phyloP scores from a whole-genome alignment of 2,888 invertebrate species.

The Nemapogon koenigi region DNA sequence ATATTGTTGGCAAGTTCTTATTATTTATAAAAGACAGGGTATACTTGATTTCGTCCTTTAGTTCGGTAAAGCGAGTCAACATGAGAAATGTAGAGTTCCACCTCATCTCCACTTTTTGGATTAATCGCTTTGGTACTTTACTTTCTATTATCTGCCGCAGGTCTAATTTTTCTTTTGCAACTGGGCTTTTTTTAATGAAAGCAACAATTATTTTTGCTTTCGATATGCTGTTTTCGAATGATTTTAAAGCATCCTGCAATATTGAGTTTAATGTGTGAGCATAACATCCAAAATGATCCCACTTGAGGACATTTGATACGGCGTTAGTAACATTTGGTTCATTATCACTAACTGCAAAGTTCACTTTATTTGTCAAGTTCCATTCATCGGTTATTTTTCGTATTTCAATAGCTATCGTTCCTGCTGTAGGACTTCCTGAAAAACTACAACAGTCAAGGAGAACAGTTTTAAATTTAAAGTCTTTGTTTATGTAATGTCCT shows the following conservation, averaged over 20 bases:
- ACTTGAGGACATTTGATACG: slow-evolving; percentile 12
- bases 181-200: slow-evolving; percentile 12
- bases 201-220: slow-evolving; percentile 11
- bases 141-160: slow-evolving; percentile 10
- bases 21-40: slow-evolving; percentile 15
- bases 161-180: slow-evolving; percentile 9
- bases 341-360: slow-evolving; percentile 23
- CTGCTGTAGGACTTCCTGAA: slow-evolving; percentile 16
- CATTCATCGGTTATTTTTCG: slow-evolving; percentile 10
- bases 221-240: slow-evolving; percentile 8
- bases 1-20: slow-evolving; percentile 15
- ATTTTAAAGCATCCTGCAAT: slow-evolving; percentile 14
- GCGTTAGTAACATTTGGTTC: slow-evolving; percentile 21
- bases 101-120: slow-evolving; percentile 20
- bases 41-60: slow-evolving; percentile 17
- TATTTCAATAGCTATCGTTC: slow-evolving; percentile 19
- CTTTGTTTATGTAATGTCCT: slow-evolving; percentile 20
- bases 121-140: slow-evolving; percentile 17
- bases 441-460: slow-evolving; percentile 20
- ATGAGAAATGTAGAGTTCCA: slow-evolving; percentile 22
- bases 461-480: slow-evolving; percentile 18
- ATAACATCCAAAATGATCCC: slow-evolving; percentile 22
- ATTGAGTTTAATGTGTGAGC: slow-evolving; percentile 19
- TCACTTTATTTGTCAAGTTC: slow-evolving; percentile 13
- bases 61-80: slow-evolving; percentile 19